A percentile compares a stretch with the other conserved stretches of the same genome.
phyloP scores from a whole-genome alignment of 2,113 vertebrate genomes.

The Amia ocellicauda region DNA sequence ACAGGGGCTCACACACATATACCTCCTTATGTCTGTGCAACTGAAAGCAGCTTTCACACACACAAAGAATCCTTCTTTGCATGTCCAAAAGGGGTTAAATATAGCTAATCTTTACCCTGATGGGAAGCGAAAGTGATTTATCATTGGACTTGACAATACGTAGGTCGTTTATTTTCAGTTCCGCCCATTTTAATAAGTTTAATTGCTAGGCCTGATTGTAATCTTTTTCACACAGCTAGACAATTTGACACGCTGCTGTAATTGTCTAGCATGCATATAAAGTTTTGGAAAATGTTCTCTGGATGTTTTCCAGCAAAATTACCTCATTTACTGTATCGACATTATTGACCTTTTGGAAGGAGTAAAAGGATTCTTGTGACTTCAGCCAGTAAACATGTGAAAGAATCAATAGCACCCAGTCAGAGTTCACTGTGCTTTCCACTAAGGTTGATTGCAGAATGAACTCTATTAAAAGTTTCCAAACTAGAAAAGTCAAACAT shows the following conservation, averaged over 20 bases:
- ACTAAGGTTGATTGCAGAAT: slow-evolving; percentile 56
- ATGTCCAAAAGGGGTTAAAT: slow-evolving; percentile 43
- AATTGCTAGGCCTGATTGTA: slow-evolving; percentile 33
- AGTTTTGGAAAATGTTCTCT: slow-evolving; percentile 60
- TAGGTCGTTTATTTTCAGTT: slow-evolving; percentile 51
- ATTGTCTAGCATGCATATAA: slow-evolving; percentile 60
- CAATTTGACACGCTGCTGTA: slow-evolving; percentile 45
- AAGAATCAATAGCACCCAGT: slow-evolving; percentile 60
- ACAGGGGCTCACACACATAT: too few species aligned
- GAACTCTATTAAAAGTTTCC: slow-evolving; percentile 58
- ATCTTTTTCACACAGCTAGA: slow-evolving; percentile 45
- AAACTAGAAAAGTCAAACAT: slow-evolving; percentile 59
- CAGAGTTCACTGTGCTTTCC: slow-evolving; percentile 58
- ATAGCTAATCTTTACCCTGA: slow-evolving; percentile 40
- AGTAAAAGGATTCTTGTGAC: slow-evolving; percentile 56
- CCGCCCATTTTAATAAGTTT: slow-evolving; percentile 36
- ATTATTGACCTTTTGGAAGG: slow-evolving; percentile 59
- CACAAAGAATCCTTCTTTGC: too few species aligned
- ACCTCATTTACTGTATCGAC: slow-evolving; percentile 71
- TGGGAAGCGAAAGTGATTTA: slow-evolving; percentile 44
- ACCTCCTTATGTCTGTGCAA: too few species aligned
- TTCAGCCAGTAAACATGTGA: slow-evolving; percentile 52
- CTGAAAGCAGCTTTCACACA: too few species aligned
- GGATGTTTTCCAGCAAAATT: slow-evolving; percentile 67
- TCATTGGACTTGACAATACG: slow-evolving; percentile 51